Evolutionary conservation across 2,113 vertebrate genomes (phyloP).

Genomic region (Dipodomys spectabilis): DNA sequence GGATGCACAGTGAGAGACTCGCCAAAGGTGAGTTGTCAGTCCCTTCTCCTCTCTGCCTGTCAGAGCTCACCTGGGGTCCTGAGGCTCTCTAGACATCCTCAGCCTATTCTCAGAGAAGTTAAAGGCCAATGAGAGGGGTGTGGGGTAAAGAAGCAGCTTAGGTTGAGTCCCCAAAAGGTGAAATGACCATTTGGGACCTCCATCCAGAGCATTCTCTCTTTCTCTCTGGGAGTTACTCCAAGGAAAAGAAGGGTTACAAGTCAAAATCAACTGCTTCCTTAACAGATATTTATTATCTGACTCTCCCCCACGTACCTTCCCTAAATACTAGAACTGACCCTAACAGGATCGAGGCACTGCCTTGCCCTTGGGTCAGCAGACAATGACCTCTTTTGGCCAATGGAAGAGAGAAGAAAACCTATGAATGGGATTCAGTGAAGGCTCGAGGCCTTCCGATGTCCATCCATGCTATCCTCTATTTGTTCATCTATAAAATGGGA

Average conservation of each 20-base stretch:
- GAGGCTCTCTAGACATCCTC: neutral
- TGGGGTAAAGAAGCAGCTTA: neutral
- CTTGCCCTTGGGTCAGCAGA: neutral
- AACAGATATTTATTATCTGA: neutral
- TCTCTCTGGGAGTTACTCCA: neutral
- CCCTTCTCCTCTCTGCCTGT: conserved; percentile 24
- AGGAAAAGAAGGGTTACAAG: neutral
- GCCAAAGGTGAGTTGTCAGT: neutral
- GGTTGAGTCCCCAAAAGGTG: neutral
- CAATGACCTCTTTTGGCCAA: neutral
- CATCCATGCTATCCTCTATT: neutral
- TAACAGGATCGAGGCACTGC: neutral
- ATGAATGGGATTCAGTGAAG: neutral
- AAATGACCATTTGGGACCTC: neutral
- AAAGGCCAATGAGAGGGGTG: neutral
- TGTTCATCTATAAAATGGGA: neutral
- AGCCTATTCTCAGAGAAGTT: neutral
- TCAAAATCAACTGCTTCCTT: neutral
- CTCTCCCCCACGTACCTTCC: neutral
- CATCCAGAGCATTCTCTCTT: neutral
- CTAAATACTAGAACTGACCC: neutral
- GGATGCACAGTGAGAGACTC: neutral
- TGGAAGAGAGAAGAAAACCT: neutral
- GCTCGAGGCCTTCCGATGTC: neutral
- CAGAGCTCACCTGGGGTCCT: neutral